Conservation (phyloP, 2,113 vertebrate genomes). For the Megalops atlanticus region DNA sequence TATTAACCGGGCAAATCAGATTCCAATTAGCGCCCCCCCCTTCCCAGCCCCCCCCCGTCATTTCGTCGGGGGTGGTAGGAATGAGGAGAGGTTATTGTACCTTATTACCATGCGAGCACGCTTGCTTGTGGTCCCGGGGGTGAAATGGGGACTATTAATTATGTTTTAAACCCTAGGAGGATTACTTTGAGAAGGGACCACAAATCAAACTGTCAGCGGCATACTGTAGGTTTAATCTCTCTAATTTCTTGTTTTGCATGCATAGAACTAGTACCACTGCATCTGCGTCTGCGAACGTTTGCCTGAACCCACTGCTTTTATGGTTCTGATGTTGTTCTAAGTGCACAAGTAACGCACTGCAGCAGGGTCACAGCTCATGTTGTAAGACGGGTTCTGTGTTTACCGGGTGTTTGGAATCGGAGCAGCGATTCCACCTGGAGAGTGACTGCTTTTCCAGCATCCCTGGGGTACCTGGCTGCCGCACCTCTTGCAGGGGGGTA, state of each 20-base stretch:
- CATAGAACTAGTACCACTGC: background rate
- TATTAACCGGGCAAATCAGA: conserved; percentile 77
- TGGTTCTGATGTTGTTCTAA: too few species aligned
- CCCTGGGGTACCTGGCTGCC: too few species aligned
- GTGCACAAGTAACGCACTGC: too few species aligned
- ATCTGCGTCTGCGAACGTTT: too few species aligned
- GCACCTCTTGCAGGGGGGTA: too few species aligned
- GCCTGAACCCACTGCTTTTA: too few species aligned
- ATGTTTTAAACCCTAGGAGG: conserved; percentile 33
- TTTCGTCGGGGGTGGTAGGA: conserved; percentile 60
- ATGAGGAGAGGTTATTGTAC: conserved; percentile 46
- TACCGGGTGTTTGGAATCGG: too few species aligned
- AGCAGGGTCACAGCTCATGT: too few species aligned
- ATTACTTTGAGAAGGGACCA: conserved; percentile 21
- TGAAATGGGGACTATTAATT: conserved; percentile 55
- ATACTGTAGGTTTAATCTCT: background rate
- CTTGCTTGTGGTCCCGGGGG: conserved; percentile 62
- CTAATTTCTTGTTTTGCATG: background rate
- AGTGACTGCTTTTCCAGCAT: too few species aligned
- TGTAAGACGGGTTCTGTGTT: too few species aligned
- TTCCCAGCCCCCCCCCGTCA: too few species aligned
- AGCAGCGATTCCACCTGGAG: too few species aligned
- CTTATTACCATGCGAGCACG: conserved; percentile 55
- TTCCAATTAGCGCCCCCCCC: conserved; percentile 80
- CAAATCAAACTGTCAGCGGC: conserved; percentile 26